phyloP scores from a whole-genome alignment of 2,797 vertebrate species.

The Enteromius paludinosus region DNA sequence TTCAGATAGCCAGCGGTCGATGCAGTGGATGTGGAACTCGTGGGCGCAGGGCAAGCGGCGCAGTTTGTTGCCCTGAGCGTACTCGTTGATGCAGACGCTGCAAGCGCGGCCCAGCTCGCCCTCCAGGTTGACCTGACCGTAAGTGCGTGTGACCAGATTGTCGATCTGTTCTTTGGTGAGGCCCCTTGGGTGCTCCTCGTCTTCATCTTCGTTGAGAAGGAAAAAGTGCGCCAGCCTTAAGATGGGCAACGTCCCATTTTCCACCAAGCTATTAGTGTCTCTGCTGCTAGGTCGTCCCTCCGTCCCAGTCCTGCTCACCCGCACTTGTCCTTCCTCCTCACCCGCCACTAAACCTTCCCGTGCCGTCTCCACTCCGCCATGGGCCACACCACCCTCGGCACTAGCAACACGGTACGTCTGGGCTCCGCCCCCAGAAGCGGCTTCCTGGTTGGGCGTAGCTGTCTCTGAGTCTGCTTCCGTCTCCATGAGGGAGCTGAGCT shows the following conservation, averaged over 20 bases:
- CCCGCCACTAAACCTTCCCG: constrained; percentile 64
- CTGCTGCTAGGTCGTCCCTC: constrained; percentile 76
- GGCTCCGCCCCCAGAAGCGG: constrained; percentile 46
- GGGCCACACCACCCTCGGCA: constrained; percentile 61
- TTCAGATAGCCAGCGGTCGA: constrained; percentile 95
- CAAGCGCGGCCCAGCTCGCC: constrained; percentile 87
- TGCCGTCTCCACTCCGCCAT: constrained; percentile 63
- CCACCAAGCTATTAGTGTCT: constrained; percentile 87
- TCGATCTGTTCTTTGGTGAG: constrained; percentile 99
- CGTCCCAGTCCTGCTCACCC: constrained; percentile 61
- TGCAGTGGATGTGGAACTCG: constrained; percentile 96
- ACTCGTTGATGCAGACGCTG: constrained; percentile 96
- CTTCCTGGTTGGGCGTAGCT: constrained; percentile 69
- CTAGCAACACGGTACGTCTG: constrained; percentile 66
- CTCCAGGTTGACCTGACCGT: constrained; percentile 86
- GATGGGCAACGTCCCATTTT: constrained; percentile 90
- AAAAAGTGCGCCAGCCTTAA: constrained; percentile 93
- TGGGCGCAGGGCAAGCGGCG: constrained; percentile 91
- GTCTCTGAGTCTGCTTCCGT: constrained; percentile 87
- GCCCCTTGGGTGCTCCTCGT: constrained; percentile 85
- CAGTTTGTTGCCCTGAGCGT: constrained; percentile 93
- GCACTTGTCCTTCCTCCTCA: constrained; percentile 69
- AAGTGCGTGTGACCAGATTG: constrained; percentile 92
- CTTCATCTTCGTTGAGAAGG: constrained; percentile 89
- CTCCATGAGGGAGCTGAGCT: constrained; percentile 93